phyloP scores from a whole-genome alignment of 1,140 invertebrate species.

The Conus ventricosus region DNA sequence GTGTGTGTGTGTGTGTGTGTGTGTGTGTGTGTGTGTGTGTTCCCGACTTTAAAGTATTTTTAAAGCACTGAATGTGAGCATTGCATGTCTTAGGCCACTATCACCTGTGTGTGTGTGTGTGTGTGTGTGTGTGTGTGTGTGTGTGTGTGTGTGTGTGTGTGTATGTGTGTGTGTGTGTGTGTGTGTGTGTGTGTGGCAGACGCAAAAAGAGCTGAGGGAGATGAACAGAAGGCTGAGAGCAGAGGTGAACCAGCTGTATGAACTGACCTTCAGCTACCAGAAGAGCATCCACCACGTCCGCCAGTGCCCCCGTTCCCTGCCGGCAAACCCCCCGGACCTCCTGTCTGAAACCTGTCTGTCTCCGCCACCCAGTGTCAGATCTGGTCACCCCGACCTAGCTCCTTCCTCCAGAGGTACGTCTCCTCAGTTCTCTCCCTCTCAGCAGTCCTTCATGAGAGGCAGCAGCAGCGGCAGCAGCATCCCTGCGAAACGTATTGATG shows the following conservation, averaged over 20 bases:
- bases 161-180: neutral
- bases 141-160: neutral
- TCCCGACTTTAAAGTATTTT: too few relatives aligned
- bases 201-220: neutral
- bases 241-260: neutral
- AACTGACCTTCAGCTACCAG: neutral
- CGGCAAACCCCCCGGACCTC: neutral
- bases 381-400: neutral
- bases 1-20: neutral
- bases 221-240: neutral
- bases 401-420: neutral
- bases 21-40: neutral
- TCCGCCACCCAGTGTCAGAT: neutral
- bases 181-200: slow-evolving; percentile 1
- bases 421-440: too few relatives aligned
- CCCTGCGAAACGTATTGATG: too few relatives aligned
- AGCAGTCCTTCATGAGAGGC: too few relatives aligned
- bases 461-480: too few relatives aligned
- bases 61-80: too few relatives aligned
- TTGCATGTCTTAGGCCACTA: neutral
- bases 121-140: neutral
- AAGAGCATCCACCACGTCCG: neutral
- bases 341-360: too few relatives aligned
- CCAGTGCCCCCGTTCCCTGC: neutral
- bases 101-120: neutral